These are phyloP conservation scores for Caenorhabditis uteleia DNA, from an alignment of 2,888 invertebrate species.

Conservation along the genomic window DNA sequence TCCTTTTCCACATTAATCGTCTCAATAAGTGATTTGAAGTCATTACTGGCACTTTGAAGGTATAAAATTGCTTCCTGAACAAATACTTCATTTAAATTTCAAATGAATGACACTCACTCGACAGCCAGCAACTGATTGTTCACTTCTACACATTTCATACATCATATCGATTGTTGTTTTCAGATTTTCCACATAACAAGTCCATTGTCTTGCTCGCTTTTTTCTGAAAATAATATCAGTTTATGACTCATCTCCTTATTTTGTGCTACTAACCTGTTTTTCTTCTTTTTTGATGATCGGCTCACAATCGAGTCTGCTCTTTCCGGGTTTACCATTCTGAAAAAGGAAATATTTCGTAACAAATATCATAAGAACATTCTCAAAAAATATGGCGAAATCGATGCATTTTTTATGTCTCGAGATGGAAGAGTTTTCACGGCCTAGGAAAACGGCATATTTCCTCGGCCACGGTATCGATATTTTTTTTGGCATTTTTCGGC, in stretches of 20 bases:
- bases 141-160: constrained; percentile 91
- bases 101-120: constrained; percentile 70
- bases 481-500: not conserved
- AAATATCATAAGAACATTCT: not conserved
- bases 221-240: constrained; percentile 31
- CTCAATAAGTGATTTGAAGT: constrained; percentile 90
- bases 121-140: constrained; percentile 91
- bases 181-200: constrained; percentile 89
- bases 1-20: constrained; percentile 92
- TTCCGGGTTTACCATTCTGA: constrained; percentile 17
- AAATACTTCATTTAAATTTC: constrained; percentile 2
- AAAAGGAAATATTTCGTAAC: not conserved
- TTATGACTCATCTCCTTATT: not conserved
- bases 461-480: not conserved
- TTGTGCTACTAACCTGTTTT: constrained; percentile 14
- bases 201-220: constrained; percentile 85
- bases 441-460: too few relatives aligned
- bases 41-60: constrained; percentile 89
- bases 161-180: constrained; percentile 92
- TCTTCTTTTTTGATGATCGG: constrained; percentile 33
- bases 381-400: constrained; percentile 3
- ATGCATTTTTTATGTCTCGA: too few relatives aligned
- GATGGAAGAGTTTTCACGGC: too few relatives aligned
- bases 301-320: constrained; percentile 32
- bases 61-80: constrained; percentile 88